phyloP scores from a whole-genome alignment of 1,140 invertebrate species.

The Hermetia illucens region DNA sequence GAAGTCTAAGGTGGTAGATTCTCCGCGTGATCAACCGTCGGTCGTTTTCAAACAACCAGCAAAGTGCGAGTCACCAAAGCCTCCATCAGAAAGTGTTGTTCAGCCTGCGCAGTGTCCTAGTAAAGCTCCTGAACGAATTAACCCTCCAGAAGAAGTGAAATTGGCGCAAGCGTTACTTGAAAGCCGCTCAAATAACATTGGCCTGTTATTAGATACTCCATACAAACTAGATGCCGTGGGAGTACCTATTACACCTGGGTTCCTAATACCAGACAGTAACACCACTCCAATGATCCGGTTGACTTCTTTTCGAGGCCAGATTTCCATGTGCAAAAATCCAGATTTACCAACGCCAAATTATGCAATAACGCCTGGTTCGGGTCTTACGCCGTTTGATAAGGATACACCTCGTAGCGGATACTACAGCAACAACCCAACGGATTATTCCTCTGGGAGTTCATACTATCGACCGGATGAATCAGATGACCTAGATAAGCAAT shows the following conservation, averaged over 20 bases:
- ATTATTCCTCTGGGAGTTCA: conserved; percentile 24
- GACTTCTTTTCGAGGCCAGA: background rate
- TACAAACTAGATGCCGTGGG: conserved; percentile 19
- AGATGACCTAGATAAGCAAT: conserved; percentile 23
- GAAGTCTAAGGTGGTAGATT: conserved; percentile 8
- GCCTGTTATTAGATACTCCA: conserved; percentile 9
- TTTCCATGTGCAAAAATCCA: conserved; percentile 2
- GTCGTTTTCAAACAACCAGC: conserved; percentile 9
- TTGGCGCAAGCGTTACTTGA: no score
- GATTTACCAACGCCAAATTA: conserved; percentile 17
- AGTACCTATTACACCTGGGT: conserved; percentile 8
- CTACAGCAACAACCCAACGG: conserved; percentile 12
- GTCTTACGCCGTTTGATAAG: conserved; percentile 14
- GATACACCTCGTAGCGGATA: conserved; percentile 15
- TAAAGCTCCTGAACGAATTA: no score
- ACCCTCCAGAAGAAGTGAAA: no score
- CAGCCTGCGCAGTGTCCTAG: no score
- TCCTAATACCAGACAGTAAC: background rate
- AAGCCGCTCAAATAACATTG: conserved; percentile 4
- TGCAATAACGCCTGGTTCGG: conserved; percentile 25
- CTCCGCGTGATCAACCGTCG: conserved; percentile 19
- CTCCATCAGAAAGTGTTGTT: conserved; percentile 18
- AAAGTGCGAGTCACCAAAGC: conserved; percentile 5
- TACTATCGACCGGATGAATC: conserved; percentile 28
- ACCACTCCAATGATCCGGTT: background rate